Conservation (phyloP, 2,888 invertebrate genomes). For the Trimorus sp. region DNA sequence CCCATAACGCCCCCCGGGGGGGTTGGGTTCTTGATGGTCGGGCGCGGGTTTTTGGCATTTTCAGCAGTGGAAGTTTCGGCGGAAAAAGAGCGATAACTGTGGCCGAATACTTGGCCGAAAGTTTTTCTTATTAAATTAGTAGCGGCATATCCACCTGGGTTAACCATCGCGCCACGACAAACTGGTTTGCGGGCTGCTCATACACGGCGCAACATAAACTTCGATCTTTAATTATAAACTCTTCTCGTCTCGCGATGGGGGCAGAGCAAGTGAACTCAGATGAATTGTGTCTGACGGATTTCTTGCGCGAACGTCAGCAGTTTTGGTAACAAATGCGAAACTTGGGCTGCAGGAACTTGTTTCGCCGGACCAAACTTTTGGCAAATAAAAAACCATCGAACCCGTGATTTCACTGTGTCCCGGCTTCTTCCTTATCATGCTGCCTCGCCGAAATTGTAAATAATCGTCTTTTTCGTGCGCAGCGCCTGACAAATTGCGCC, state of each 20-base stretch:
- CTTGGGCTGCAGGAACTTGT: conserved; percentile 75
- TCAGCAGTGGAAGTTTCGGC: conserved; percentile 61
- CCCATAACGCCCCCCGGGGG: too few relatives aligned
- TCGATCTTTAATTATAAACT: conserved; percentile 80
- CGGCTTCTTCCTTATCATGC: conserved; percentile 66
- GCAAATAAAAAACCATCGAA: conserved; percentile 73
- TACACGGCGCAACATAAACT: conserved; percentile 73
- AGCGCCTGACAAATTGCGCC: conserved; percentile 45
- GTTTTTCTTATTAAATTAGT: conserved; percentile 63
- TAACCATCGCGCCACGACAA: conserved; percentile 61
- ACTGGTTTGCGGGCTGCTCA: conserved; percentile 64
- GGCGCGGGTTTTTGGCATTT: conserved; percentile 40
- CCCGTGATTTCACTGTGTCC: conserved; percentile 72
- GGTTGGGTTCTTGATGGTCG: conserved; percentile 36
- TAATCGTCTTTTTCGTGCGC: conserved; percentile 74
- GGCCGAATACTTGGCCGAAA: conserved; percentile 55
- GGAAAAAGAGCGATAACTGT: conserved; percentile 60
- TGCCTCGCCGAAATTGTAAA: conserved; percentile 71
- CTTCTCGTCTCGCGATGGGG: conserved; percentile 68
- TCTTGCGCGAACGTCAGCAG: conserved; percentile 74
- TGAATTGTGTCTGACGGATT: conserved; percentile 68
- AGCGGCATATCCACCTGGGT: conserved; percentile 50
- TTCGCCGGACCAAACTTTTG: conserved; percentile 71
- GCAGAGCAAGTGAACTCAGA: conserved; percentile 57
- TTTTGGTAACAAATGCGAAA: conserved; percentile 76